Evolutionary conservation across 2,113 vertebrate species (phyloP).

Genomic region (Strix aluco): DNA sequence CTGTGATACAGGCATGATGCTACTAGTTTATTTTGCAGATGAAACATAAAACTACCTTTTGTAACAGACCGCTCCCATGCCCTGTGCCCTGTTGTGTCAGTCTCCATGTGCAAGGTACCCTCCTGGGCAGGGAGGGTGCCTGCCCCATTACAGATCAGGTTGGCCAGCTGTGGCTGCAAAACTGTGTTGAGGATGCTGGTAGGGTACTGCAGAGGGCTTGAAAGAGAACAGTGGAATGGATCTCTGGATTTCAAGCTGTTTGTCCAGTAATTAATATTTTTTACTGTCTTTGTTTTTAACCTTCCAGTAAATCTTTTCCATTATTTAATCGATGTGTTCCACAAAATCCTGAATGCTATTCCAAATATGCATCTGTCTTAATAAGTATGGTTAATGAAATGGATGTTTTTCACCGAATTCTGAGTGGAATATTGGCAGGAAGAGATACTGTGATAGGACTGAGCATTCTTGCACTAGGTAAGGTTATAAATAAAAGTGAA

Average conservation of each 20-base stretch:
- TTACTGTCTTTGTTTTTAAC: conserved; percentile 34
- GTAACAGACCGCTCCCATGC: background rate
- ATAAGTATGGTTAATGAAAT: conserved; percentile 73
- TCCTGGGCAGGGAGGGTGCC: background rate
- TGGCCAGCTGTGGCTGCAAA: background rate
- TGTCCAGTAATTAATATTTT: background rate
- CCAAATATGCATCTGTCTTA: conserved; percentile 68
- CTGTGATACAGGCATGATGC: background rate
- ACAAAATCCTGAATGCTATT: conserved; percentile 78
- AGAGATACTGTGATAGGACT: conserved; percentile 76
- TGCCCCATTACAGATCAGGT: background rate
- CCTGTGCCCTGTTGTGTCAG: background rate
- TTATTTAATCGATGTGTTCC: conserved; percentile 81
- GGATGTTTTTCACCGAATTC: conserved; percentile 73
- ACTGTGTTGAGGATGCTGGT: background rate
- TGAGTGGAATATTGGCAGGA: conserved; percentile 78
- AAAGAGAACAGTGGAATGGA: background rate
- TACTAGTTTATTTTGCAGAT: background rate
- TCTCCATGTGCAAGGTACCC: background rate
- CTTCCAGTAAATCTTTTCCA: conserved; percentile 75
- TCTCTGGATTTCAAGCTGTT: background rate
- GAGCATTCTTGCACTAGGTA: conserved; percentile 78
- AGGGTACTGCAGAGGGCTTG: background rate
- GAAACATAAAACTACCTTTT: background rate
- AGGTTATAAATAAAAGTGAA: background rate